Percentiles rank a stretch among this genome's conserved stretches.
phyloP scores from a whole-genome alignment of 2,888 invertebrate genomes.

The Drosophila helvetica region DNA sequence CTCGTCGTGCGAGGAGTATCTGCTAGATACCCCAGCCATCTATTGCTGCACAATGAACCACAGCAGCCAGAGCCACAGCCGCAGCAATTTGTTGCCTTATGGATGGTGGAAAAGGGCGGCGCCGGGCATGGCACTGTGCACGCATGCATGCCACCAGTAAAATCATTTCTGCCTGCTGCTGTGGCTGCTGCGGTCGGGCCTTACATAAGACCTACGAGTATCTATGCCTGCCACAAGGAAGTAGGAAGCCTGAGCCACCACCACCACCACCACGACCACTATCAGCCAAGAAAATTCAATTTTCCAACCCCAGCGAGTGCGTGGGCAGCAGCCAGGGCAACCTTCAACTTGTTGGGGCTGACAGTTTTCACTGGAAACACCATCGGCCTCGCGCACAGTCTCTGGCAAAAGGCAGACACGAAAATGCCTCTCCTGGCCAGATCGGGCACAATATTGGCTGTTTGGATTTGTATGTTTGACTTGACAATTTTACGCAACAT shows the following conservation, averaged over 20 bases:
- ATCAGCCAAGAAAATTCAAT: neutral
- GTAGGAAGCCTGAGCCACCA: conserved; percentile 15
- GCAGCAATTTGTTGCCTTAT: conserved; percentile 16
- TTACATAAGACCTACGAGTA: conserved; percentile 32
- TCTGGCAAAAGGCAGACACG: neutral
- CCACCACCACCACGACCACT: too few species aligned
- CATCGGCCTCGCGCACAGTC: neutral
- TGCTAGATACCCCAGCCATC: conserved; percentile 21
- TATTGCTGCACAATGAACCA: conserved; percentile 50
- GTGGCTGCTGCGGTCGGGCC: conserved; percentile 34
- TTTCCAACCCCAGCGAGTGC: conserved; percentile 7
- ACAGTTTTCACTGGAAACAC: neutral
- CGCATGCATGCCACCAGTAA: conserved; percentile 64
- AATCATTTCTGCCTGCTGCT: conserved; percentile 19
- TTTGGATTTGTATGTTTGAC: conserved; percentile 21
- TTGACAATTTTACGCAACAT: conserved; percentile 60
- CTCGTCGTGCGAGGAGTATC: conserved; percentile 37
- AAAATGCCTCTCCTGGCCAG: neutral
- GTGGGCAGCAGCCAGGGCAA: neutral
- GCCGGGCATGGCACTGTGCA: conserved; percentile 62
- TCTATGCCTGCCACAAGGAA: conserved; percentile 32
- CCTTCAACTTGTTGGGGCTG: neutral
- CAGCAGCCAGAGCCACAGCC: conserved; percentile 45
- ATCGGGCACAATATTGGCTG: neutral
- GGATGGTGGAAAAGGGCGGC: conserved; percentile 17